phyloP scores from a whole-genome alignment of 2,113 vertebrate species.

The Origma solitaria region DNA sequence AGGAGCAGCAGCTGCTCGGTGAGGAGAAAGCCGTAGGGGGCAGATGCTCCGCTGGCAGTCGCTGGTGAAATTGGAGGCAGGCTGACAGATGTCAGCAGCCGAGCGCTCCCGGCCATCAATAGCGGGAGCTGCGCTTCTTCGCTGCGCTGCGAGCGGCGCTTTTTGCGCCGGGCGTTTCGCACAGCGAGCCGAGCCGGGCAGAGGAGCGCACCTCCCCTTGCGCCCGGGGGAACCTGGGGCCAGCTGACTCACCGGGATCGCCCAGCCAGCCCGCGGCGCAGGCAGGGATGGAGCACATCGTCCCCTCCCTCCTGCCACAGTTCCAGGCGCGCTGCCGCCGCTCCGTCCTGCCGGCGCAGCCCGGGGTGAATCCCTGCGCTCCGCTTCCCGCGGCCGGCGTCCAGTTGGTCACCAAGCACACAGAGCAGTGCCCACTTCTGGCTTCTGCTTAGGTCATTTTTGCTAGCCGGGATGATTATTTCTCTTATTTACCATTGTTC shows the following conservation, averaged over 20 bases:
- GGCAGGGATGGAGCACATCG: background rate
- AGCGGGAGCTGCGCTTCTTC: too few relatives aligned
- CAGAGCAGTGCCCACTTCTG: background rate
- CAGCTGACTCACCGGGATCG: background rate
- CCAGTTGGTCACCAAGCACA: background rate
- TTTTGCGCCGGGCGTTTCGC: fast-evolving
- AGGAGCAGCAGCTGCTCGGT: conserved; percentile 22
- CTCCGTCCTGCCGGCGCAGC: background rate
- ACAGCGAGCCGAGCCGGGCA: fast-evolving
- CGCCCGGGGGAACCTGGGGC: background rate
- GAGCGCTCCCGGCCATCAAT: background rate
- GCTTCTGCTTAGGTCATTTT: background rate
- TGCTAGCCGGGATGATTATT: background rate
- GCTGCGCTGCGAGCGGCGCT: fast-evolving
- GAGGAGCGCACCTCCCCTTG: fast-evolving
- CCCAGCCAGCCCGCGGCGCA: fast-evolving
- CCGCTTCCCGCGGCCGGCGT: fast-evolving
- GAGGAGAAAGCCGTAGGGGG: background rate
- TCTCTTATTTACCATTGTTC: background rate
- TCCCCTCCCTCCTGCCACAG: background rate
- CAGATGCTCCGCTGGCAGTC: background rate
- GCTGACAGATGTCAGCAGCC: background rate
- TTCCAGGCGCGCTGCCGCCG: fast-evolving
- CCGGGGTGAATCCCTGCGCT: background rate
- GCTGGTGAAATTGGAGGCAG: background rate